Conservation (phyloP, 2,888 invertebrate species). For the Iselma pallidipennis region DNA sequence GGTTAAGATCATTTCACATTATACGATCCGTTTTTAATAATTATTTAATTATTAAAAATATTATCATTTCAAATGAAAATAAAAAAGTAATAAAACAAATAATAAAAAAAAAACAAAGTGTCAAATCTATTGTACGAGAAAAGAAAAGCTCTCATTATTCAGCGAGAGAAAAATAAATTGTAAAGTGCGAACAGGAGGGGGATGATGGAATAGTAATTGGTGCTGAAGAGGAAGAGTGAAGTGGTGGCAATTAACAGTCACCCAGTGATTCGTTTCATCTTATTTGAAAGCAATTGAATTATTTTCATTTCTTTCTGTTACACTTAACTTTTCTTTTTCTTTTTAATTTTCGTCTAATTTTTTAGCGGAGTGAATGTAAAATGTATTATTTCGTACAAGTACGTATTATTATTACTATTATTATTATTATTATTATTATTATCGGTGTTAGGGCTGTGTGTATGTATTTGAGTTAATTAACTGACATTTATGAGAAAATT, state of each 20-base stretch:
- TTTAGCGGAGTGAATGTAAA: no score
- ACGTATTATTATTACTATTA: background rate
- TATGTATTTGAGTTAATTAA: background rate
- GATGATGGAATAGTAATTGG: background rate
- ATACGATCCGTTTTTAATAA: no score
- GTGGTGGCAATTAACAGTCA: background rate
- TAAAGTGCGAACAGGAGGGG: background rate
- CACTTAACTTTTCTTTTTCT: background rate
- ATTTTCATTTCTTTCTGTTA: background rate
- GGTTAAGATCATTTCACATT: no score
- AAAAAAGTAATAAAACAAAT: background rate
- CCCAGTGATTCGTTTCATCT: background rate
- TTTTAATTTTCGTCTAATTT: no score
- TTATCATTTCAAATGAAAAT: no score
- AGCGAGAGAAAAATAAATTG: background rate
- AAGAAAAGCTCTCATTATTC: background rate
- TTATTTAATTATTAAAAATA: no score
- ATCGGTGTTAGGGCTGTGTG: no score
- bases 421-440: background rate
- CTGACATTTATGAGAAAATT: background rate
- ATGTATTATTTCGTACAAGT: no score
- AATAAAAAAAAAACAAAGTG: background rate
- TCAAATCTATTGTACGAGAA: background rate
- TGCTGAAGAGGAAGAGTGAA: background rate
- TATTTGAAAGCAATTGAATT: conserved; percentile 2